Evolutionary conservation across 1,140 invertebrate species (phyloP).

Genomic region (Matsumurasca onukii): DNA sequence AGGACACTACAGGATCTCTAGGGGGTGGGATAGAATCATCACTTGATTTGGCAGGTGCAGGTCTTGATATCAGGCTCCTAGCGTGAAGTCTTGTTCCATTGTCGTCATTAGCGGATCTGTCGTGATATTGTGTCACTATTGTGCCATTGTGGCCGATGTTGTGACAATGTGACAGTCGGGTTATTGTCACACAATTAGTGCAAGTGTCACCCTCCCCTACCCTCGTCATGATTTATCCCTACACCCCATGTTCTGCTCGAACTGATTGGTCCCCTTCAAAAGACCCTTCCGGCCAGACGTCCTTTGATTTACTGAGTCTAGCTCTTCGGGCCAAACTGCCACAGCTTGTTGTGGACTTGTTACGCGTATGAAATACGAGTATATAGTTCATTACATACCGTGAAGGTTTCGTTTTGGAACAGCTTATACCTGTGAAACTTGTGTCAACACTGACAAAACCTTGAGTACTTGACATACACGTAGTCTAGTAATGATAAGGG

Average conservation of each 20-base stretch:
- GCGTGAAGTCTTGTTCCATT: neutral
- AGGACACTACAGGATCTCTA: neutral
- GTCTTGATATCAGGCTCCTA: neutral
- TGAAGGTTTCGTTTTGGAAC: too few relatives aligned
- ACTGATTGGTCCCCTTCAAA: neutral
- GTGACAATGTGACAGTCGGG: neutral
- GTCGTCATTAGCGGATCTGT: neutral
- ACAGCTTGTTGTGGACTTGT: too few relatives aligned
- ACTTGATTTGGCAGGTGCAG: neutral
- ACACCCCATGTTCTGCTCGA: neutral
- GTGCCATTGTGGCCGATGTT: neutral
- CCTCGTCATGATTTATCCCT: neutral
- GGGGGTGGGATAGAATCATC: neutral
- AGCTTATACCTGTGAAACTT: too few relatives aligned
- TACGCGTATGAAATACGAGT: too few relatives aligned
- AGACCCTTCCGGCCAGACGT: neutral
- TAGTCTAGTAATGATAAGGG: too few relatives aligned
- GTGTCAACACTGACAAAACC: too few relatives aligned
- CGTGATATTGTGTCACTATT: too few relatives aligned
- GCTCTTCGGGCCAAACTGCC: too few relatives aligned
- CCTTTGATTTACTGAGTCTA: slow-evolving; percentile 1
- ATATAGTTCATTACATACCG: too few relatives aligned
- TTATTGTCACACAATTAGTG: neutral
- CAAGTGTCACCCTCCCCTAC: neutral
- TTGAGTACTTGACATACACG: too few relatives aligned